Conservation (phyloP, 1,140 invertebrate genomes). For the Potamilus streckersoni region DNA sequence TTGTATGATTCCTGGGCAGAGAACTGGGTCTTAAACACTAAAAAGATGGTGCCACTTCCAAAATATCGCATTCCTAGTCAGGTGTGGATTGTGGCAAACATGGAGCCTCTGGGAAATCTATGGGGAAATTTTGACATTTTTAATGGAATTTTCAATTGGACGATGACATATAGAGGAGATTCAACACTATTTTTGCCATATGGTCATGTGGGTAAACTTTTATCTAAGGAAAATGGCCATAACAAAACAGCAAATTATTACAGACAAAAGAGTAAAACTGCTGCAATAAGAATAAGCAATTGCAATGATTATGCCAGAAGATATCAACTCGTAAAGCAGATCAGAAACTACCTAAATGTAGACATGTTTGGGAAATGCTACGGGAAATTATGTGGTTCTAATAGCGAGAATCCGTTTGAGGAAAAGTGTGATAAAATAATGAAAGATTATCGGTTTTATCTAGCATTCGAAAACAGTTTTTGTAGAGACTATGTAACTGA, state of each 20-base stretch:
- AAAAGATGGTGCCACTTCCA: conserved; percentile 30
- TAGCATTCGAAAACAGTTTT: conserved; percentile 66
- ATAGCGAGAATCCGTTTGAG: conserved; percentile 30
- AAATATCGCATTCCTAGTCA: conserved; percentile 36
- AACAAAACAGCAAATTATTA: conserved; percentile 13
- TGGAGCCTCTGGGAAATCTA: conserved; percentile 46
- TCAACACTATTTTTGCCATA: conserved; percentile 45
- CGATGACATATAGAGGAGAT: conserved; percentile 48
- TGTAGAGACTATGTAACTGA: conserved; percentile 67
- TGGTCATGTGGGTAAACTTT: conserved; percentile 15
- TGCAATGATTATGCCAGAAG: conserved; percentile 72
- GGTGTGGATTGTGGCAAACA: conserved; percentile 48
- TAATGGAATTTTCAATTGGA: conserved; percentile 53
- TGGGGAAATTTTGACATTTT: conserved; percentile 31
- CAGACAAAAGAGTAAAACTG: conserved; percentile 45
- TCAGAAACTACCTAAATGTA: conserved; percentile 71
- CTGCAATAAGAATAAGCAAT: conserved; percentile 76
- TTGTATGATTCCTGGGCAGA: conserved; percentile 34
- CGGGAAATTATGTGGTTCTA: conserved; percentile 40
- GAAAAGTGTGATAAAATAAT: conserved; percentile 40
- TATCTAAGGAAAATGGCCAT: conserved; percentile 9
- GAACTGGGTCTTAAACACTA: conserved; percentile 11
- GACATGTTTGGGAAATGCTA: conserved; percentile 75
- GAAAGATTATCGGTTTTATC: conserved; percentile 88
- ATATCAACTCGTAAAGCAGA: conserved; percentile 70